Evolutionary conservation across 2,797 vertebrate genomes (phyloP), one percentile per base, ranked within the genome.

Genomic region (Cryptoblepharus egeriae): DNA sequence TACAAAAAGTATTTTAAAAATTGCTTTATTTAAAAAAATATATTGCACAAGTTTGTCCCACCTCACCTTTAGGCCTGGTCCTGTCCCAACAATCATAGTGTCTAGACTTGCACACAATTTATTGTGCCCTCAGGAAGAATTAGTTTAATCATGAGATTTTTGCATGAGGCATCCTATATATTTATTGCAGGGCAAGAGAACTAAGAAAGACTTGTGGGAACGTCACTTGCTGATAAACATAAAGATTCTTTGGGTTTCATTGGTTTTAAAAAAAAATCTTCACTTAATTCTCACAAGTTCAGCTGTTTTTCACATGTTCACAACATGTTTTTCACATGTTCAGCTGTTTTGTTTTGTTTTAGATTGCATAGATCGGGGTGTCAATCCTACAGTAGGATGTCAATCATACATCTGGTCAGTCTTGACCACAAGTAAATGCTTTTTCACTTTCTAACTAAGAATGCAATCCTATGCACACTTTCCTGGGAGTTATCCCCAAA

Each of bases 71-170:
- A 63, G 73, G 64, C 45, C 22, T 67, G 37, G 15, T 82, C 67
- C 30, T 78, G 45, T 71, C 67, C 35, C 67, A 77, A 82, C 42
- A 71, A 70, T 72, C 69, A 73, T 73, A 39, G 57, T 79, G 63
- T 45, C 61, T 67, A 45, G 69, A 52, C 2, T 58, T 67, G 68
- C 45, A 67, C 24, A 67, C 57, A 67, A 67, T 67, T 58, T 79
- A 79, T 49, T 67, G 22, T 24, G 20, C 37, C 9, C 75, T 65
- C 49, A 45, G 49, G 69, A 68, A 65, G 35, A 79, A 83, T 79
- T 78, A 30, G 73, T 77, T 79, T 65, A 79, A 73, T 73, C 16
- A 58, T 45, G 35, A 28, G 49, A 45, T 73, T 37, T 42, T 78
- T 78, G n/a, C 37, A 73, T 35, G 60, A 77, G 32, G 20, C 35